Evolutionary conservation across 2,797 vertebrate species (phyloP), one percentile per base, ranked within the genome.

Genomic region (Mormyrus hasselquistii): DNA sequence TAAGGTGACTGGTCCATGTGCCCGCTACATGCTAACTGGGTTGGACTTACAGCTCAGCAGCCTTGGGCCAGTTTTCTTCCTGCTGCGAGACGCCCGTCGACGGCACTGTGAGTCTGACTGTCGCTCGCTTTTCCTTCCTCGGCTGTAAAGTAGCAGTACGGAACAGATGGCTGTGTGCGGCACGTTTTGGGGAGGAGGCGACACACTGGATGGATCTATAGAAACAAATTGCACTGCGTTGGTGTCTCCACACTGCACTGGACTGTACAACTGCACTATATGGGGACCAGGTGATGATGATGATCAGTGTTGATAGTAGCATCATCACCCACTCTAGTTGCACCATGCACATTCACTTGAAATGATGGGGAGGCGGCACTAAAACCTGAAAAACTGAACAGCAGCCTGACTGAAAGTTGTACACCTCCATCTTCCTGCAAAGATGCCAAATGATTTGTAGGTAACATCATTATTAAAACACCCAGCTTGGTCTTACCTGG

Each of bases 331-430:
- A n/a, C 59, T 22, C 47, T 29, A 52, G 44, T 50, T 88, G 87
- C 65, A 73, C 65, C 53, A 55, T 55, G 53, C 90, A 84, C 59
- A 87, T 87, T 79, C 88, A 89, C 89, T 91, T 91, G 90, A 91
- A 90, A 90, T 87, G 87, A 87, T 52, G 65, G 22, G 25, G 47
- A 65, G 65, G 83, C 19, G 84, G 10, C 41, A 84, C 49, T 50
- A 22, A 41, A 19, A 44, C 4, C 6, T n/a, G 73, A 79, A 44
- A 91, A 62, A 69, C 79, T 89, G 85, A 69, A 89, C 22, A 85
- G 90, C 89, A 90, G 41, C 29, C 34, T 34, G 25, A 14, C 34
- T 69, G 65, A 16, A 34, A 34, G 29, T 34, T 38, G 65, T 6
- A 69, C 29, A 16, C 10, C 29, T 34, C 50, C 50, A 34, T 34